phyloP scores from a whole-genome alignment of 2,797 vertebrate genomes.

The Sebastes diploproa region DNA sequence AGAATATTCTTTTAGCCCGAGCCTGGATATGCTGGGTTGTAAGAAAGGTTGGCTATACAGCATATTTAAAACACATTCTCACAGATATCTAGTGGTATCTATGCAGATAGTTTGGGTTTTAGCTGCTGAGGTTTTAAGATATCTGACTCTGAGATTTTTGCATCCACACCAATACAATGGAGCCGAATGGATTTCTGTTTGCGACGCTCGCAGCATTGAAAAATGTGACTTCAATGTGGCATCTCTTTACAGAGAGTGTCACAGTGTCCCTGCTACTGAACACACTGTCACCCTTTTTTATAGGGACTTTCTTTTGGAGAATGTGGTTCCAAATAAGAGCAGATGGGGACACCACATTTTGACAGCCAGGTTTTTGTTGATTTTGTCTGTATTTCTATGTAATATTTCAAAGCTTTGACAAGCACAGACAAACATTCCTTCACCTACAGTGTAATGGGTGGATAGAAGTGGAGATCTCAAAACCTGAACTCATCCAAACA shows the following conservation, averaged over 20 bases:
- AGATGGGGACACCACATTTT: not conserved
- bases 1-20: not conserved
- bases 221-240: not conserved
- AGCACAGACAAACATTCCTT: not conserved
- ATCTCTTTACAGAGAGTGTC: not conserved
- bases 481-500: not conserved
- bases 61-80: too few relatives aligned
- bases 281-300: not conserved
- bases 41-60: not conserved
- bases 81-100: not conserved
- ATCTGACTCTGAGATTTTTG: not conserved
- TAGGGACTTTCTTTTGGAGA: too few relatives aligned
- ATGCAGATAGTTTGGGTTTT: not conserved
- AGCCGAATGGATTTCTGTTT: not conserved
- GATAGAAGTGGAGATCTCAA: not conserved
- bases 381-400: not conserved
- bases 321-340: not conserved
- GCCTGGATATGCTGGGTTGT: not conserved
- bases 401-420: not conserved
- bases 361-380: not conserved
- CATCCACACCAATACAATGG: not conserved
- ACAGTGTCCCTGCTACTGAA: not conserved
- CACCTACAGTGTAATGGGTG: not conserved
- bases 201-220: not conserved
- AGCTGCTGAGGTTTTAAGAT: not conserved